Conservation (phyloP, 2,113 vertebrate species). For the Thalassoma bifasciatum region DNA sequence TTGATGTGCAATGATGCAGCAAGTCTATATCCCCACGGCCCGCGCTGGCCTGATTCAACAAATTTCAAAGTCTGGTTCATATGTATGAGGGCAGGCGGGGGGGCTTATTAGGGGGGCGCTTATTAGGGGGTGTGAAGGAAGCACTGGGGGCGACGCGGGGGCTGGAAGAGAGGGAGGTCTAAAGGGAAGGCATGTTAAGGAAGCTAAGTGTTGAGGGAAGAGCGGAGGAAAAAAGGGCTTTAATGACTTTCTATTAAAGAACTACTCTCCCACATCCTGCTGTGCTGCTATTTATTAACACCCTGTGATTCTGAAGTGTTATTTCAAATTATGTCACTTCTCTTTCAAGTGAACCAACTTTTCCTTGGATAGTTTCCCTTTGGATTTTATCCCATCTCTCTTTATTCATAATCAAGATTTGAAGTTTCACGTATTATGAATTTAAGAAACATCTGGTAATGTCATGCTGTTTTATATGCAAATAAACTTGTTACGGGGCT, state of each 20-base stretch:
- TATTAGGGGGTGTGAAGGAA: slow-evolving; percentile 28
- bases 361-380: not conserved
- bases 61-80: slow-evolving; percentile 48
- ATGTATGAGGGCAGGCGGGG: slow-evolving; percentile 26
- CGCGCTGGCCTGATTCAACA: slow-evolving; percentile 64
- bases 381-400: not conserved
- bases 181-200: slow-evolving; percentile 16
- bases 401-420: no score
- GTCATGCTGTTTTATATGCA: not conserved
- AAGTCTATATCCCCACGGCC: slow-evolving; percentile 49
- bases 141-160: slow-evolving; percentile 17
- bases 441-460: not conserved
- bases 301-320: slow-evolving; percentile 5
- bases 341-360: not conserved
- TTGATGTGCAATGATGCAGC: slow-evolving; percentile 71
- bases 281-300: not conserved
- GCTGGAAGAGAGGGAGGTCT: slow-evolving; percentile 1
- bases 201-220: slow-evolving; percentile 1
- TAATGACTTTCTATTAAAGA: slow-evolving; percentile 9
- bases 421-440: no score
- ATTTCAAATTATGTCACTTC: not conserved
- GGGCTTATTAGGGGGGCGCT: slow-evolving; percentile 46
- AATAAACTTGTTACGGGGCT: not conserved
- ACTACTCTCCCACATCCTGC: not conserved
- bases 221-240: not conserved